These are phyloP conservation scores for Allacma fusca DNA, from an alignment of 2,888 invertebrate species.

Conservation along the genomic window DNA sequence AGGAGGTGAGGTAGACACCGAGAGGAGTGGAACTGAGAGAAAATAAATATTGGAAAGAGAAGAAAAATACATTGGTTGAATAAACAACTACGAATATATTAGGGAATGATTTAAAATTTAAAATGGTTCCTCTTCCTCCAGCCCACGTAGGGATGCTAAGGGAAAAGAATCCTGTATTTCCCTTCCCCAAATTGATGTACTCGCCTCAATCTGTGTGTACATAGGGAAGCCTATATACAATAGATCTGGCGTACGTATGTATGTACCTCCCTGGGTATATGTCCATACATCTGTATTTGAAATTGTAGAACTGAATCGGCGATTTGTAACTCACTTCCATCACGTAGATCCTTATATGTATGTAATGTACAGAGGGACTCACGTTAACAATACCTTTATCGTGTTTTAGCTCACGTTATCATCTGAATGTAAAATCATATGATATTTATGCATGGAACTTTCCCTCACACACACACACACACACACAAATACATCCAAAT, in stretches of 20 bases:
- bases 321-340: not conserved
- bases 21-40: not conserved
- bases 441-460: conserved; percentile 8
- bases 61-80: not conserved
- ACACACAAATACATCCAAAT: not conserved
- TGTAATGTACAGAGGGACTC: not conserved
- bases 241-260: too few species aligned
- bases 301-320: not conserved
- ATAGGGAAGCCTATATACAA: too few species aligned
- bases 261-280: too few species aligned
- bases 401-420: not conserved
- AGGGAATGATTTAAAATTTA: conserved; percentile 4
- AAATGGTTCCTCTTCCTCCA: not conserved
- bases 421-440: conserved; percentile 13
- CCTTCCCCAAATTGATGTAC: too few species aligned
- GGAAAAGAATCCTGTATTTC: not conserved
- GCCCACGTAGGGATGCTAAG: not conserved
- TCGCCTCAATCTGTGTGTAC: too few species aligned
- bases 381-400: conserved; percentile 4
- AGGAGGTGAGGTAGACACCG: not conserved
- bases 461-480: not conserved
- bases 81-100: not conserved
- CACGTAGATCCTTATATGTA: not conserved
- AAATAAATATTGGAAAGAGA: conserved; percentile 4
- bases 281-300: not conserved